Evolutionary conservation across 2,888 invertebrate species (phyloP), one percentile per base, ranked within the genome.

Genomic region (Conchocele bisecta): DNA sequence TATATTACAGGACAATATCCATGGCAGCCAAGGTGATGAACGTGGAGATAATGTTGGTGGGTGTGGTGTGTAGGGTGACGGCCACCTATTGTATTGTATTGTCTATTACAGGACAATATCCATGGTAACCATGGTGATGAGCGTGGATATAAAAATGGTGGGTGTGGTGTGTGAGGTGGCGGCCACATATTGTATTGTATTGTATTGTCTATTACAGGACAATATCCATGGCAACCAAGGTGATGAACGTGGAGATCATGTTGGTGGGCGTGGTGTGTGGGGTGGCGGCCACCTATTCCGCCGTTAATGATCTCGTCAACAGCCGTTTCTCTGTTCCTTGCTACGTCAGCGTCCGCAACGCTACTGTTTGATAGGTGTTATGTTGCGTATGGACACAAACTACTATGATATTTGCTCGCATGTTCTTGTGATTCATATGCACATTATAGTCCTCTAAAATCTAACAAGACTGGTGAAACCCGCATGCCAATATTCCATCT

Each of bases 61-160:
- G 94, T 3, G 79, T 93, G 1, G 81, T 93, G 15, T 94, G 94
- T 15, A 94, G 94, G 11, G 79, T 92, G 5, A 93, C 93, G 0
- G 92, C 94, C 5, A 94, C 94, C 0, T 94, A 93, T 89, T 93
- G n/a, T n/a, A n/a, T n/a, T n/a, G n/a, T n/a, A n/a, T n/a, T n/a
- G n/a, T n/a, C n/a, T n/a, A n/a, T n/a, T n/a, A n/a, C n/a, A n/a
- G n/a, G n/a, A n/a, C n/a, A n/a, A n/a, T n/a, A n/a, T n/a, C n/a
- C n/a, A n/a, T n/a, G n/a, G n/a, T n/a, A n/a, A n/a, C 0, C 89
- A 93, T 3, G 86, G 91, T 94, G 73, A 92, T 94, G 72, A 93
- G 94, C 88, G 93, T 93, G 92, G 93, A 94, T 65, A 86, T 89
- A 9, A 75, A 94, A 17, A 83, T 92, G 0, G 88, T 94, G 59